Base-by-base conservation (phyloP, 2,113 vertebrate genomes). In the Rhipidura dahli region DNA sequence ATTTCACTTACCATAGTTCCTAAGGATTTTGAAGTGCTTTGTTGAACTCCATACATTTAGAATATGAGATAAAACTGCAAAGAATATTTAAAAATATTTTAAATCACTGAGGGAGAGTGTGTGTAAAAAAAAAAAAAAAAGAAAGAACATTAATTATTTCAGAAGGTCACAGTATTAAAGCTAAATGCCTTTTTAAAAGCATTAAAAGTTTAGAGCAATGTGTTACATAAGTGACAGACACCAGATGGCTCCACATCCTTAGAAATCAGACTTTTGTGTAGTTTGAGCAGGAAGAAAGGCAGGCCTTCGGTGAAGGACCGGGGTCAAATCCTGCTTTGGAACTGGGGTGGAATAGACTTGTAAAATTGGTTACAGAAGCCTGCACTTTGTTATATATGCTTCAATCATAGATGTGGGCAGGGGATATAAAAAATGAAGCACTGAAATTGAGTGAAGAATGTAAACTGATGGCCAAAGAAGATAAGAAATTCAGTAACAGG, bases 161-260 rank as follows among this genome's bases (percentile, higher is more conserved):
- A 39, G 31, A 69, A 53, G 8, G 5, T 18, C 56, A 7, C 23
- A 23, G 7, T 68, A 57, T 13, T 79, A 56, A 87, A 79, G 12
- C 23, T 79, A 39, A 2, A 1, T 63, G 10, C 1, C 7, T 45
- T 50, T 86, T 82, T 30, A 4, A 89, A 76, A 69, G 14, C n/a
- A 26, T 14, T 49, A 14, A 26, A 26, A 49, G 14, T 15, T 82
- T 85, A 64, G 45, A 75, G 24, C 49, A 63, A 59, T 0, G 10
- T 87, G 81, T 95, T 91, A 75, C 44, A 19, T 90, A 89, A 93
- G 22, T 95, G 89, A 66, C 22, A 93, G 85, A 94, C 96, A 83
- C 42, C 95, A 96, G 95, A 70, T 97, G 94, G 94, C 94, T 97
- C 93, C 75, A 95, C 63, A 51, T 96, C 68, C 83, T 77, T 88